Base-by-base conservation (phyloP, 1,140 invertebrate species). In the Drosophila setifemur region DNA sequence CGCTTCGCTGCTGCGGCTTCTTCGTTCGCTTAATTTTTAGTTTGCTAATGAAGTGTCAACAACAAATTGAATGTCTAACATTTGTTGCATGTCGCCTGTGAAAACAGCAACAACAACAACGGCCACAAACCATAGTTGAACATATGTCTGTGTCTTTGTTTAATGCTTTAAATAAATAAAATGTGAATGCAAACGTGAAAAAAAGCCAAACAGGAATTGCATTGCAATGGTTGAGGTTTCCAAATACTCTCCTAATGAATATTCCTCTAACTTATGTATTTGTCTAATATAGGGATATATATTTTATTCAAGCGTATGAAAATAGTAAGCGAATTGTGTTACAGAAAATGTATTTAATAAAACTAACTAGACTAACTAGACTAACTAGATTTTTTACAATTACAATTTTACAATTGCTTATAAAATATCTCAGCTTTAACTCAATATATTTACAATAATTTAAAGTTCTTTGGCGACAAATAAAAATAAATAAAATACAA, bases 41-140 rank as follows among this genome's bases (percentile, higher is more conserved):
- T 85, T 78, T 85, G 81, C 81, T 85, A 85, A 85, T 85, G 81
- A 85, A 85, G 81, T 85, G 81, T 85, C 81, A 85, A 85, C 81
- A 85, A 85, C 81, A 85, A 85, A 85, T 85, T 86, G 81, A 85
- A 85, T 85, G 81, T 75, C 81, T 85, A 86, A 85, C 81, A 85
- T 85, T 85, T 85, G 81, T 85, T 86, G 81, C 81, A 85, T 86
- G 81, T 86, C 81, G 81, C 81, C 79, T 68, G 55, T 60, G 44
- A 3, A n/a, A 50, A 35, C 37, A 47, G 49, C 53, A 55, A 40
- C 57, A 72, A 47, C 67, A 29, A 57, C n/a, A n/a, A 44, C 47
- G 52, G 49, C 35, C 21, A 29, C 29, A 35, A 33, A 55, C 26
- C 47, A 49, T 28, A 12, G 50, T 47, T 33, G 43, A 69, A 79